Evolutionary conservation across 2,888 invertebrate species (phyloP), one percentile per base, ranked within the genome.

Genomic region (Trypoxylon attenuatum): DNA sequence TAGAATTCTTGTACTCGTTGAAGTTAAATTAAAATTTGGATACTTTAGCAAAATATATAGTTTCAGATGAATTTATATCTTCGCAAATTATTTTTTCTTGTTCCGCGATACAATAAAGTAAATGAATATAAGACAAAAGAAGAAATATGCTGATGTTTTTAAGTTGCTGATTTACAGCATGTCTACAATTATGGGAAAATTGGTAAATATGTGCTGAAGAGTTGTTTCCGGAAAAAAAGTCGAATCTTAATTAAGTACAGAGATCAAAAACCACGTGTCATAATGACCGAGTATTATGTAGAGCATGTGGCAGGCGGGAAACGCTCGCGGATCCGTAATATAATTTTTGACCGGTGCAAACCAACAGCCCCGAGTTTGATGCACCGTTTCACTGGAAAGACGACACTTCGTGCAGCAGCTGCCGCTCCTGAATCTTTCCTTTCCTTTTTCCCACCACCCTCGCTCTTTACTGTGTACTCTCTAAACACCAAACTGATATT

Each of bases 241-340:
- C 56, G 77, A 55, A 61, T n/a, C n/a, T n/a, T n/a, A n/a, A n/a
- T n/a, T n/a, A n/a, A n/a, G n/a, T n/a, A n/a, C n/a, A 75, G 68
- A 67, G 69, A 62, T 53, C 64, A 60, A 56, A 56, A 66, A 60
- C 75, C 71, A 69, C 52, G 66, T 71, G 66, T 65, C 62, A 58
- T 47, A 70, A 70, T 60, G 69, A 51, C 43, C 43, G 52, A 29
- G 45, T 16, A 27, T 60, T 67, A 41, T 64, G 55, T 53, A 64
- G 69, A 72, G 76, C 80, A 77, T 77, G 76, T 77, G 80, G 82
- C 76, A 81, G 54, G 78, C 82, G 79, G 49, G 46, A 49, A 33
- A 42, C 45, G 43, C n/a, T 42, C 58, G 57, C 54, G 58, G 55
- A 70, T 66, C 52, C 64, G 42, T 62, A 67, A 69, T 53, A 56